These are phyloP conservation scores for Enteromius viviparus DNA, from an alignment of 2,797 vertebrate genomes.

Conservation along the genomic window DNA sequence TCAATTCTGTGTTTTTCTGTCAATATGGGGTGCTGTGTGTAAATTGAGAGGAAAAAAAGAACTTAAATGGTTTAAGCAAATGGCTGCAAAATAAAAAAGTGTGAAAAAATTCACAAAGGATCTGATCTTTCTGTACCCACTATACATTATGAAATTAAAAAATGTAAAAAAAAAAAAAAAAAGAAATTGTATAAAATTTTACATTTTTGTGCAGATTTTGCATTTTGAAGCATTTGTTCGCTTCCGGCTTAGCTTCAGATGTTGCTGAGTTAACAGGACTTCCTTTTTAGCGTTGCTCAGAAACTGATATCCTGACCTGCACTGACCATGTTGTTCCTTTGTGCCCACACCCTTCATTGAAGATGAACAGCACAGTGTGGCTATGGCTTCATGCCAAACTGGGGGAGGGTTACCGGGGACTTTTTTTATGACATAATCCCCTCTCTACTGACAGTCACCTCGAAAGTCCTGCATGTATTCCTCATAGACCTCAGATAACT, in stretches of 20 bases:
- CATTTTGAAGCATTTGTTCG: background rate
- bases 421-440: conserved; percentile 39
- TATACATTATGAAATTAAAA: too few species aligned
- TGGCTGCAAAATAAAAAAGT: too few species aligned
- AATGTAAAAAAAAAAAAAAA: too few species aligned
- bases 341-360: conserved; percentile 46
- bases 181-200: background rate
- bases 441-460: conserved; percentile 28
- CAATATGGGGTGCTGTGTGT: too few species aligned
- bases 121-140: too few species aligned
- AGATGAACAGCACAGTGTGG: conserved; percentile 8
- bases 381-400: conserved; percentile 30
- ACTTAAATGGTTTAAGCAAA: too few species aligned
- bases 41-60: too few species aligned
- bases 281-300: conserved; percentile 29
- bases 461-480: background rate
- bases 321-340: conserved; percentile 35
- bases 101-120: too few species aligned
- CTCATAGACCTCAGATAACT: conserved; percentile 2
- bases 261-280: conserved; percentile 35
- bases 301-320: conserved; percentile 40
- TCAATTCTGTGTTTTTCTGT: too few species aligned
- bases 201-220: background rate
- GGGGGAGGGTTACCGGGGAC: conserved; percentile 32
- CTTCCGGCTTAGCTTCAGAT: conserved; percentile 21